Conservation (phyloP, 2,797 vertebrate species). For the Phalanger gymnotis region DNA sequence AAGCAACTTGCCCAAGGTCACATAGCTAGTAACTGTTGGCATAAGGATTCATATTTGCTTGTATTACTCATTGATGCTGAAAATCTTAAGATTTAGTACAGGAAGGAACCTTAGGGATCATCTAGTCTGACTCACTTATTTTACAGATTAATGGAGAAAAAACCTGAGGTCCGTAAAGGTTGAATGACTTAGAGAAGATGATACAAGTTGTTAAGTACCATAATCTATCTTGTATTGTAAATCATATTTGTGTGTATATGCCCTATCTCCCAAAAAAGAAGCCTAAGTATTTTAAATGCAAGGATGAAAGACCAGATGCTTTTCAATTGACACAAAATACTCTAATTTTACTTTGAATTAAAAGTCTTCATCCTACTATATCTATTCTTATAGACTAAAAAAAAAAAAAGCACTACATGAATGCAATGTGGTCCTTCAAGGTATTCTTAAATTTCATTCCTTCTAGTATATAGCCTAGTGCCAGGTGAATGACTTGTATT, state of each 20-base stretch:
- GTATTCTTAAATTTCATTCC: no score
- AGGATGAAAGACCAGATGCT: not conserved
- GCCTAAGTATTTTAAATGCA: not conserved
- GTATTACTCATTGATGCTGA: not conserved
- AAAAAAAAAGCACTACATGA: no score
- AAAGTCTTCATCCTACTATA: no score
- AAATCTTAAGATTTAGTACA: not conserved
- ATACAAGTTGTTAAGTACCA: not conserved
- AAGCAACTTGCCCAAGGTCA: not conserved
- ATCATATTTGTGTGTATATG: not conserved
- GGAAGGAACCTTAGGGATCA: not conserved
- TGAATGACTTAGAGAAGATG: not conserved
- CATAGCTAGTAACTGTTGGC: not conserved
- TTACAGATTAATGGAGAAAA: not conserved
- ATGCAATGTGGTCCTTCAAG: no score
- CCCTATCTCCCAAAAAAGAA: not conserved
- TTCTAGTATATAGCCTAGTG: no score
- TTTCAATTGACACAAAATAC: not conserved
- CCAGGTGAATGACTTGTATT: no score
- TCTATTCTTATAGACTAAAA: no score
- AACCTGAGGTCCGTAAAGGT: not conserved
- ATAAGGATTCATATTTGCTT: not conserved
- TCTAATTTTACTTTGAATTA: not conserved
- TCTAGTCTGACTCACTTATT: not conserved
- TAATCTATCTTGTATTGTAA: not conserved